Evolutionary conservation across 2,888 invertebrate genomes (phyloP).

Genomic region (Baronia brevicornis): DNA sequence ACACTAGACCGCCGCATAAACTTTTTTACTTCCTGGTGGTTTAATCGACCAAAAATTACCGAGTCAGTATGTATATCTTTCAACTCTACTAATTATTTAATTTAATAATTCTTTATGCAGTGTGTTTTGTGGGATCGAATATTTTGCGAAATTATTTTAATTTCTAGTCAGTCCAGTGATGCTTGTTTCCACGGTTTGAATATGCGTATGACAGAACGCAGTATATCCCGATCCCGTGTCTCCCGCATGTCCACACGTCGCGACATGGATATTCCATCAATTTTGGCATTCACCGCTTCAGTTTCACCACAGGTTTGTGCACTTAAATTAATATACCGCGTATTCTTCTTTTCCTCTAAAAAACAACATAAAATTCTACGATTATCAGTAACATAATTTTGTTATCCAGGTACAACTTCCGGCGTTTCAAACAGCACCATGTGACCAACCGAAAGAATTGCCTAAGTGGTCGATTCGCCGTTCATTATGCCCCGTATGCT

Average conservation of each 20-base stretch:
- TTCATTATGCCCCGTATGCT: constrained; percentile 64
- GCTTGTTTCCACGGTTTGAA: constrained; percentile 49
- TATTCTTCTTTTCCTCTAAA: constrained; percentile 6
- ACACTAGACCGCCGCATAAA: no score
- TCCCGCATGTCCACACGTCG: constrained; percentile 59
- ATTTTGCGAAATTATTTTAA: neutral
- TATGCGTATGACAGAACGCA: constrained; percentile 56
- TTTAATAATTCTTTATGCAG: no score
- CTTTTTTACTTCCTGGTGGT: no score
- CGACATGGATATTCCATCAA: constrained; percentile 67
- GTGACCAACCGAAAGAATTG: constrained; percentile 28
- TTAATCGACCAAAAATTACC: no score
- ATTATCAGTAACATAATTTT: constrained; percentile 1
- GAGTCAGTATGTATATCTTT: no score
- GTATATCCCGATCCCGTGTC: constrained; percentile 53
- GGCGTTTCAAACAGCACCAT: constrained; percentile 39
- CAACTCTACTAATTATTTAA: no score
- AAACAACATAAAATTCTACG: no score
- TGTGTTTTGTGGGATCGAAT: neutral
- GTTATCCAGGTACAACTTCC: constrained; percentile 41
- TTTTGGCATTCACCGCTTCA: constrained; percentile 51
- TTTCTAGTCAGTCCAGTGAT: constrained; percentile 35
- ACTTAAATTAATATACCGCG: neutral
- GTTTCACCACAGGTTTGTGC: constrained; percentile 35
- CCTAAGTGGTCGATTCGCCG: constrained; percentile 64